A percentile compares a stretch with the other conserved stretches of the same genome.
Conservation (phyloP, 2,888 invertebrate species). For the Cecidostiba fungosa region DNA sequence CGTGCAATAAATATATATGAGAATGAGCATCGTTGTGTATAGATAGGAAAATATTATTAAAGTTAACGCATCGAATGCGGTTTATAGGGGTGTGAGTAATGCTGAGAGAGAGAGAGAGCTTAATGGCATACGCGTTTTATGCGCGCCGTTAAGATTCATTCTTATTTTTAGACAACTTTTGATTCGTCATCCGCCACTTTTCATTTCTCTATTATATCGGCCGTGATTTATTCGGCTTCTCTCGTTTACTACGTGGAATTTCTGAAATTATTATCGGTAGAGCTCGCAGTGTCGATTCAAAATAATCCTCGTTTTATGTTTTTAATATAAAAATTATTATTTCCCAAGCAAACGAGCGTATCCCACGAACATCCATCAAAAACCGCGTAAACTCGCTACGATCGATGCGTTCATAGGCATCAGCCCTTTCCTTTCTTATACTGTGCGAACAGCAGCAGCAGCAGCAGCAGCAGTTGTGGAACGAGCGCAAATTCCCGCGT, state of each 20-base stretch:
- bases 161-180: slow-evolving; percentile 19
- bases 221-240: not conserved
- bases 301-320: no score
- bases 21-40: no score
- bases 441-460: slow-evolving; percentile 3
- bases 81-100: not conserved
- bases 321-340: not conserved
- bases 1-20: not conserved
- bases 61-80: not conserved
- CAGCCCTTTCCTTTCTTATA: not conserved
- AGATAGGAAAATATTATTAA: not conserved
- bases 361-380: slow-evolving; percentile 5
- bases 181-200: not conserved
- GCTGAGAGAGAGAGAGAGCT: not conserved
- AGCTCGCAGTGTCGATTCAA: no score
- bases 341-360: not conserved
- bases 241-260: not conserved
- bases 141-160: not conserved
- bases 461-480: not conserved
- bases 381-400: not conserved
- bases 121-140: not conserved
- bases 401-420: not conserved
- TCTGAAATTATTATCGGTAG: no score
- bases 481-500: slow-evolving; percentile 14
- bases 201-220: not conserved